Evolutionary conservation across 2,888 invertebrate species (phyloP), one percentile per base, ranked within the genome.

Genomic region (Augiades crinisus): DNA sequence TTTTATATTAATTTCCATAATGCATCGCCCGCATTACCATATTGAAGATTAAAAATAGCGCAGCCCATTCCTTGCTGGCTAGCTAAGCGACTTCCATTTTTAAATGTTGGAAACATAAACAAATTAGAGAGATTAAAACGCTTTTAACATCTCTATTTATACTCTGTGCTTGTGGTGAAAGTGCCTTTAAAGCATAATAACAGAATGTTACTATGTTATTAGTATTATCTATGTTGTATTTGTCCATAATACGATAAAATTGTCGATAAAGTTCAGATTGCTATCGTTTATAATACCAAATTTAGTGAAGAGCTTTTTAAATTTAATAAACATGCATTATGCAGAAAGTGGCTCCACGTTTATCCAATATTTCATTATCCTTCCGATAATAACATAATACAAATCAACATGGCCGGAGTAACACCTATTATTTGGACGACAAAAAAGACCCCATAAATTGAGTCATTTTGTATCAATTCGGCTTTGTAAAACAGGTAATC

Each of bases 401-500:
- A 59, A 63, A 63, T 62, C 60, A 63, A 52, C 63, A 53, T 81
- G 71, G 72, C 65, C 70, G 70, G 68, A 72, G 71, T 78, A 81
- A 81, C 81, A 81, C 75, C 75, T 82, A 79, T 85, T 78, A 87
- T 87, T 82, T 75, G 68, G 64, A 61, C 68, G 68, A 80, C 78
- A 80, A 75, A 76, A 78, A 80, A 72, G 53, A 55, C 60, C 55
- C 59, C 65, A 64, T 70, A 87, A 87, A 88, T 86, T 76, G 81
- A 88, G 87, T 81, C 75, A 84, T 87, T 88, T 81, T 71, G 70
- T 75, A 73, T 70, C 81, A 82, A 81, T 84, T 78, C 78, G 72
- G 65, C 65, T 68, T 70, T 72, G 72, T 78, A 73, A 75, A 82
- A 81, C 84, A 67, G 78, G 84, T 82, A 87, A 88, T 87, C 85